These are phyloP conservation scores for Pseudochirops cupreus DNA, from an alignment of 2,797 vertebrate genomes.

Conservation along the genomic window DNA sequence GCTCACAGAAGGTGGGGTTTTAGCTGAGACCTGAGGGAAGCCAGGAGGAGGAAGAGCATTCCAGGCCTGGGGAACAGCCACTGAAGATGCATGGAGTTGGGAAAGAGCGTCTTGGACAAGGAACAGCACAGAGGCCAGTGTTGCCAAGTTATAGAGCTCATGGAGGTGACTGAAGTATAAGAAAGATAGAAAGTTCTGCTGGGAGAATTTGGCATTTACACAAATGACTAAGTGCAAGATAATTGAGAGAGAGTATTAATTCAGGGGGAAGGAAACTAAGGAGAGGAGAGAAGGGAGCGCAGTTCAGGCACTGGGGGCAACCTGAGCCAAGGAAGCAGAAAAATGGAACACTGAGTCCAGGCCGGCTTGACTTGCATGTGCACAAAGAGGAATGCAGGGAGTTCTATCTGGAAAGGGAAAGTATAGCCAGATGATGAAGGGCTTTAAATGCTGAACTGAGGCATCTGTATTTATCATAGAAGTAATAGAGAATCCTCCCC, in stretches of 20 bases:
- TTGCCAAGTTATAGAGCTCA: not conserved
- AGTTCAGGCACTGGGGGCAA: not conserved
- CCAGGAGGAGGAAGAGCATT: not conserved
- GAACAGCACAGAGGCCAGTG: not conserved
- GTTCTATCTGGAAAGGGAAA: not conserved
- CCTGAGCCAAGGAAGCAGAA: not conserved
- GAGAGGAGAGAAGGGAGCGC: not conserved
- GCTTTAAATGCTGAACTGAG: too few relatives aligned
- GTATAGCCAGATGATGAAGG: too few relatives aligned
- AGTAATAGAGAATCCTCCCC: not conserved
- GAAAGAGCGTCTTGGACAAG: not conserved
- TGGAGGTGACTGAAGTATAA: not conserved
- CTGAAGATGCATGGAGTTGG: not conserved
- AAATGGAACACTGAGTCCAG: not conserved
- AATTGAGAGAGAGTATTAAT: not conserved
- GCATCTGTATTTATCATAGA: not conserved
- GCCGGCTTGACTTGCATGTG: not conserved
- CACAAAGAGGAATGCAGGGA: not conserved
- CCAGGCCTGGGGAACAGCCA: not conserved
- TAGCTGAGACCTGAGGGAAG: not conserved
- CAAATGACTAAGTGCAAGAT: not conserved
- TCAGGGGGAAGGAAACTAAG: not conserved
- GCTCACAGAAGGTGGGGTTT: not conserved
- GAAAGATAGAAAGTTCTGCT: not conserved
- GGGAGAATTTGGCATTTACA: not conserved